Base-by-base conservation (phyloP, 2,888 invertebrate genomes). In the Cabera pusaria region DNA sequence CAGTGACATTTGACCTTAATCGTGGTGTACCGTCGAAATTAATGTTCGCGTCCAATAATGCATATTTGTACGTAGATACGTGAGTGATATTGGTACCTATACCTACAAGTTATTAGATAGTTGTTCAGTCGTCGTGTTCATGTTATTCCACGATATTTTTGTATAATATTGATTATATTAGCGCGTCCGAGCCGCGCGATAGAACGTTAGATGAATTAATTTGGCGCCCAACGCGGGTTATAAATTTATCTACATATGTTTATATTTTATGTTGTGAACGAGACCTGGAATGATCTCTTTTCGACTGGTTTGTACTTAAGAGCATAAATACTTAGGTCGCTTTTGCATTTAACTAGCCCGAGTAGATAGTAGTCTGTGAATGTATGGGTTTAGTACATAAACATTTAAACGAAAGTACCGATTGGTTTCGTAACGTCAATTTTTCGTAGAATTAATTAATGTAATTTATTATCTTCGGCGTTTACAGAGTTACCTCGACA, bases 201-300 rank as follows among this genome's bases (percentile, higher is more conserved):
- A 44, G 22, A 24, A 21, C 41, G 21, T 29, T 23, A 23, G 22
- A 26, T 22, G 11, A 16, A 35, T 36, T 41, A 38, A 20, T 20
- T 39, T 60, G 62, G 58, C 55, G 54, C 52, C 58, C 59, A 49
- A 47, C 47, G 9, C 45, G 55, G 50, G 46, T 7, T 10, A 16
- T 23, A 14, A n/a, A n/a, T 17, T 9, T 14, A 11, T 31, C 10
- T 6, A 19, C 5, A 20, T 8, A 12, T 6, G 17, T 18, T 20
- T 20, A 19, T n/a, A 8, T n/a, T 12, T 33, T 31, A 35, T 25
- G 28, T 34, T 36, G 43, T 59, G 33, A 44, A 50, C 46, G 49
- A 46, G 47, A 47, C 33, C 43, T 45, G 26, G n/a, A 46, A 14
- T 27, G 21, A 24, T 12, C 20, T 37, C 16, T 7, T 39, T 39